Evolutionary conservation across 2,888 invertebrate species (phyloP), one percentile per base, ranked within the genome.

Genomic region (Yponomeuta malinellus): DNA sequence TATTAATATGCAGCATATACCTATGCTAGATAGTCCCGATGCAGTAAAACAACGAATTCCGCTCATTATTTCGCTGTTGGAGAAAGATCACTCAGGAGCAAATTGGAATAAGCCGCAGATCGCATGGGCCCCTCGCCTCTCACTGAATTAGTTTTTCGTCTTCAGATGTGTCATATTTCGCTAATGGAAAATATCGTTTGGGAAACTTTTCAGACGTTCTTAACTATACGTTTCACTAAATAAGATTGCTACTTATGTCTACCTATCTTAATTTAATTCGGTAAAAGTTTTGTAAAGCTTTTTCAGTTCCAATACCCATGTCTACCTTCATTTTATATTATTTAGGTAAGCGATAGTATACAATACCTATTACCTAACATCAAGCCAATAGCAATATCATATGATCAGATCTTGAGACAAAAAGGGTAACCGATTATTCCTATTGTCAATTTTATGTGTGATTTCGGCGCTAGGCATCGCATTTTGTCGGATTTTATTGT

Each of bases 361-460:
- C 43, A 43, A 43, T 69, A 15, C 33, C 63, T 15, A 37, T 63
- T 10, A 69, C 43, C 43, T 4, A 33, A 10, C 52, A 4, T 10
- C 2, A 31, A 66, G 12, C 59, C 48, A 52, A 48, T 23, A 29
- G 37, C 67, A 10, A 23, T 37, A 37, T 0, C 43, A 8, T 2
- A 23, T 43, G 29, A 64, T 70, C 59, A 72, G 74, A 75, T 74
- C 74, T 71, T 72, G 72, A 72, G 71, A 71, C 72, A 81, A 59
- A 59, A 59, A 1, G 52, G 15, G 15, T 52, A 52, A 52, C 4
- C 4, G 4, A 52, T 52, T 52, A 52, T 52, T 52, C 12, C 52
- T 52, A 52, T 52, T 52, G 76, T 88, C 90, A 88, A 91, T 91
- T 91, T 90, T 89, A 90, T 90, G 90, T 88, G 88, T 89, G 89